Evolutionary conservation across 2,113 vertebrate species (phyloP), one percentile per base, ranked within the genome.

Genomic region (Martes martes): DNA sequence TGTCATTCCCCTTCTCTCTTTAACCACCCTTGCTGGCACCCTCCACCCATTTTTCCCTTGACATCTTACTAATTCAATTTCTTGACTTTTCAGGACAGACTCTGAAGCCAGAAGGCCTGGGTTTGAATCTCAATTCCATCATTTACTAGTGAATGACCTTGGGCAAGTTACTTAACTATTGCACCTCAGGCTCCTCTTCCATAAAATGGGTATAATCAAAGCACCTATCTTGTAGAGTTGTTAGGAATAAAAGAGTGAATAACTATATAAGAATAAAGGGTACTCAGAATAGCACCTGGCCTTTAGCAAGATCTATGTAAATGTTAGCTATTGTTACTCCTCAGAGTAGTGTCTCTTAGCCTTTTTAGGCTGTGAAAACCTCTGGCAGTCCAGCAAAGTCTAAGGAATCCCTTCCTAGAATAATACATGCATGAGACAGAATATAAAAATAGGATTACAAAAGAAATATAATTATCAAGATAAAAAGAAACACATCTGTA

Each of bases 201-300:
- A 31, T 67, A 92, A 83, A 94, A 55, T 55, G 79, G 19, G 36
- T 84, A 86, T 80, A 91, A 91, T 71, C 42, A 91, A 94, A 94
- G 50, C 47, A 81, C 21, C 47, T 88, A 69, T 42, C 26, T 39
- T 89, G 36, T 83, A 93, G 39, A 18, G 10, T 88, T 63, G 5
- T 88, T 94, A 87, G 39, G 55, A 81, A 87, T 94, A 86, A 87
- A 88, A 67, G 83, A 92, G 26, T 67, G 76, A 65, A 69, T 88
- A 55, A 79, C 7, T 89, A 6, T 59, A 15, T 71, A 91, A 71
- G 59, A 15, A 39, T 61, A 78, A 88, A 59, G 82, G 18, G 6
- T 81, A 86, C 59, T 82, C 80, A 50, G 63, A 83, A 69, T 26
- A 94, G 23, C 39, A n/a, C 33, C 82, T 63, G 39, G 42, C 47